Conservation (phyloP, 2,113 vertebrate genomes). For the Triplophysa dalaica region DNA sequence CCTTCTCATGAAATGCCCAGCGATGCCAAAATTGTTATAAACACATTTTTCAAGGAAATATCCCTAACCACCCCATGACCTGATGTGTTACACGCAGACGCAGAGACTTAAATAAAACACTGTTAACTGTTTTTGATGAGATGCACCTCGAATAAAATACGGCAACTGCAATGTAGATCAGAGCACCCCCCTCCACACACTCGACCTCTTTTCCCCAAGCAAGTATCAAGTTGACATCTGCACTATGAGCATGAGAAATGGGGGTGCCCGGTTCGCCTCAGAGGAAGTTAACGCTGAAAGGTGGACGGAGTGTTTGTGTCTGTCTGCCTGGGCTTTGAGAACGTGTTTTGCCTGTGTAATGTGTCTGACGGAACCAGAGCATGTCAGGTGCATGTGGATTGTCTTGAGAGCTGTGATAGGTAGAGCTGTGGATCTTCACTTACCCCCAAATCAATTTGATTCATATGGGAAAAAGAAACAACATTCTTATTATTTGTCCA, state of each 20-base stretch:
- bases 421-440: no score
- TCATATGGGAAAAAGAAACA: no score
- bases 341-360: slow-evolving; percentile 1
- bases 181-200: slow-evolving; percentile 8
- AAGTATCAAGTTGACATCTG: slow-evolving; percentile 49
- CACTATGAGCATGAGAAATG: slow-evolving; percentile 40
- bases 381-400: background rate
- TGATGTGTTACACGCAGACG: slow-evolving; percentile 13
- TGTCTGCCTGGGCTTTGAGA: background rate
- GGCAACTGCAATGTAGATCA: slow-evolving; percentile 32
- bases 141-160: slow-evolving; percentile 32
- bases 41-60: no score
- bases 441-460: no score
- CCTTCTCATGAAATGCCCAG: background rate
- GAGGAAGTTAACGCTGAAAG: slow-evolving; percentile 24
- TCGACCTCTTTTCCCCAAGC: slow-evolving; percentile 37
- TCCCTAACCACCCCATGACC: background rate
- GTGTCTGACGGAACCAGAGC: background rate
- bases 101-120: slow-evolving; percentile 24
- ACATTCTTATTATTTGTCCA: no score
- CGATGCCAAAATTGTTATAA: no score
- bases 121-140: slow-evolving; percentile 22
- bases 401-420: no score
- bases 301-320: background rate
- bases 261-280: slow-evolving; percentile 25